A percentile compares a stretch with the other conserved stretches of the same genome.
Conservation (phyloP, 1,140 invertebrate species). For the Heterodera schachtii region DNA sequence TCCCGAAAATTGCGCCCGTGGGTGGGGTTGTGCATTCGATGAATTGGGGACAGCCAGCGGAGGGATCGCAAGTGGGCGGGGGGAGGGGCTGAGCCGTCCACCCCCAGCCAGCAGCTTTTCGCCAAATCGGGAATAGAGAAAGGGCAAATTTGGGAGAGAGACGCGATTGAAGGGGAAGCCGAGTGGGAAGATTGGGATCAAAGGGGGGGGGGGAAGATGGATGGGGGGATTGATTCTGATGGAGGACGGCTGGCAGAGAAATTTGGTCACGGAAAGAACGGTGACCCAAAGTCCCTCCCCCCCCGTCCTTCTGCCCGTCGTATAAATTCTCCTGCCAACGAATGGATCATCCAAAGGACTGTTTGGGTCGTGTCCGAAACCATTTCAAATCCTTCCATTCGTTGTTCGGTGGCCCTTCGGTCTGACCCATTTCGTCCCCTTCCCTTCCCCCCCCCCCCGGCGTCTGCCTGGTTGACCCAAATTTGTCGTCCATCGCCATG, state of each 20-base stretch:
- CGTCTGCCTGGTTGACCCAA: constrained; percentile 16
- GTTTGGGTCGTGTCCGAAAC: neutral
- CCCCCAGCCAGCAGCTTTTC: neutral
- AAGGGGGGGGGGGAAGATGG: neutral
- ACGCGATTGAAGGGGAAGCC: neutral
- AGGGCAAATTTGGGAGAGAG: neutral
- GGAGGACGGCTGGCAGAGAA: neutral
- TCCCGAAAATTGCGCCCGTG: constrained; percentile 19
- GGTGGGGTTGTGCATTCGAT: neutral
- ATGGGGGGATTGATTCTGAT: neutral
- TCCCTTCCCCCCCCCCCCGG: neutral
- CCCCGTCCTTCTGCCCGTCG: neutral
- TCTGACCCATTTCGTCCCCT: constrained; percentile 4
- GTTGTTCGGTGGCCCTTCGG: neutral
- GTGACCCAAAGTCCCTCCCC: neutral
- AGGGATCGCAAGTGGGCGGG: neutral
- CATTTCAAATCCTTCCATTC: neutral
- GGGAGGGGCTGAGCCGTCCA: neutral
- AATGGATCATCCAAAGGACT: neutral
- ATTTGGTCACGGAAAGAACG: neutral
- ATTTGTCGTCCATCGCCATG: constrained; percentile 6
- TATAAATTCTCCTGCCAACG: neutral
- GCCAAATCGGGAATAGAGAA: constrained; percentile 9
- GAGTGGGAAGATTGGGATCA: constrained; percentile 4
- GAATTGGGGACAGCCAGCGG: neutral